Percentiles rank a stretch among this genome's conserved stretches.
These are phyloP conservation scores for Pollenia amentaria DNA, from an alignment of 2,888 invertebrate species.

Conservation along the genomic window DNA sequence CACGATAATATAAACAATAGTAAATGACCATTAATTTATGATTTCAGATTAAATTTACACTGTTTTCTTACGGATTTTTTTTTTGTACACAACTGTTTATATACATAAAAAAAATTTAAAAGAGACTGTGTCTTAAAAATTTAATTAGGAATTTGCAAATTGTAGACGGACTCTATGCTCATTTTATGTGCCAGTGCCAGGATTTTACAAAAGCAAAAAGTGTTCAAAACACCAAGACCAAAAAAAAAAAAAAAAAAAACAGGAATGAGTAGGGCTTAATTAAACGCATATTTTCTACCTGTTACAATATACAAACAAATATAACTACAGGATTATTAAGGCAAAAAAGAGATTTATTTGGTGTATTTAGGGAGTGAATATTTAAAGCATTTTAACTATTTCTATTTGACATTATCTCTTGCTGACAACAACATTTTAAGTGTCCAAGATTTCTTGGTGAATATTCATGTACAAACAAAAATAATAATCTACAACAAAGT, in stretches of 20 bases:
- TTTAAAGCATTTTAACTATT: background rate
- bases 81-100: background rate
- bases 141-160: background rate
- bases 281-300: constrained; percentile 29
- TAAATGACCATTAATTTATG: constrained; percentile 55
- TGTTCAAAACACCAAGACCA: background rate
- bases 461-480: constrained; percentile 3
- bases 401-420: background rate
- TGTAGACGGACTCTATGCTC: background rate
- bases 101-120: background rate
- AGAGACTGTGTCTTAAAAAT: background rate
- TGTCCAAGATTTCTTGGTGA: background rate
- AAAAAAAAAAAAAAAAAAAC: background rate
- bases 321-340: constrained; percentile 51
- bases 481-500: background rate
- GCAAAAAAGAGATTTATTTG: constrained; percentile 1
- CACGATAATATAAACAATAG: background rate
- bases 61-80: background rate
- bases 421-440: constrained; percentile 20
- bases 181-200: background rate
- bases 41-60: constrained; percentile 21
- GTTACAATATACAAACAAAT: constrained; percentile 20
- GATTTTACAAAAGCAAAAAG: background rate
- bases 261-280: background rate
- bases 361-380: constrained; percentile 1